Percentiles rank a stretch among this genome's conserved stretches.
Evolutionary conservation across 37 sponge, comb jelly and placozoan genomes (phyloP).

Genomic region (Chondrosia reniformis): DNA sequence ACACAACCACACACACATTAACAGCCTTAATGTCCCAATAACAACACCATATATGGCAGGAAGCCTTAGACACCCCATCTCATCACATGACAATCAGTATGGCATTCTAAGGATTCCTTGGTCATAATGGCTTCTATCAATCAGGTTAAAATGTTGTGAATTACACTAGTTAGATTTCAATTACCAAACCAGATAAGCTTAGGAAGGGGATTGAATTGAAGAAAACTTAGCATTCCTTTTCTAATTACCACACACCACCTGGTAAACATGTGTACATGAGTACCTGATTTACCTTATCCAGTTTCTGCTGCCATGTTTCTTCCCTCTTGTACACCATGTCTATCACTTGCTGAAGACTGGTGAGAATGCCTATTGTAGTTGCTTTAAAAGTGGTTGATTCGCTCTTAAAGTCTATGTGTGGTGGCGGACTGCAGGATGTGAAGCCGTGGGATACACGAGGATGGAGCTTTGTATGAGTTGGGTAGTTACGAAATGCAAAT

Average conservation of each 20-base stretch:
- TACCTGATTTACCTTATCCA: slow-evolving; percentile 83
- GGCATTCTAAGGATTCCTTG: no score
- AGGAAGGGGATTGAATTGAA: neutral
- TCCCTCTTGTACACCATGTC: slow-evolving; percentile 77
- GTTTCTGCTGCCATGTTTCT: slow-evolving; percentile 77
- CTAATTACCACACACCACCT: no score
- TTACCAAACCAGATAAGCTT: neutral
- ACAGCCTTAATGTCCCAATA: neutral
- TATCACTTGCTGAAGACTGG: slow-evolving; percentile 69
- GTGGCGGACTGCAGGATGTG: neutral
- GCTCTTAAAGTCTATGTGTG: slow-evolving; percentile 54
- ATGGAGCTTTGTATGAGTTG: neutral
- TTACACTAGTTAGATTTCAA: no score
- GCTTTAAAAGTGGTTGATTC: slow-evolving; percentile 91
- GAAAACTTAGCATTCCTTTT: neutral
- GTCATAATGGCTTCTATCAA: no score
- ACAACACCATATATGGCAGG: no score
- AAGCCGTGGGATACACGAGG: slow-evolving; percentile 16
- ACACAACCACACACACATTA: slow-evolving; percentile 1
- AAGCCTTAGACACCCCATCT: no score
- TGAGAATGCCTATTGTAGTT: slow-evolving; percentile 83
- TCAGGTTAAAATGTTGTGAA: no score
- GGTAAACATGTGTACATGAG: no score
- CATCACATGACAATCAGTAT: no score
- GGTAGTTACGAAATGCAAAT: slow-evolving; percentile 41